phyloP scores from a whole-genome alignment of 2,113 vertebrate species.

The Festucalex cinctus region DNA sequence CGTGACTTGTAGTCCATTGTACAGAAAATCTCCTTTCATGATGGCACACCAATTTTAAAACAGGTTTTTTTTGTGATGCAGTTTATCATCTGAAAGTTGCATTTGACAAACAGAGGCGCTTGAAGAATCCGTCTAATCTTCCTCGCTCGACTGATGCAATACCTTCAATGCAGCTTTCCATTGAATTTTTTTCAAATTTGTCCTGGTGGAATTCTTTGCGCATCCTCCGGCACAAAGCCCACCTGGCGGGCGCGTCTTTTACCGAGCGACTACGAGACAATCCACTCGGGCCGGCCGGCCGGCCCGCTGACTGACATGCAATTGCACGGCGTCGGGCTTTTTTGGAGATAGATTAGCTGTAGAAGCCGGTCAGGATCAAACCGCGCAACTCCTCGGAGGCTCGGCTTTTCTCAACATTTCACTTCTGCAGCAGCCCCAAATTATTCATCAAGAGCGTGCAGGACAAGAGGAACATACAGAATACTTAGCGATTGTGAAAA shows the following conservation, averaged over 20 bases:
- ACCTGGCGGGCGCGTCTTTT: constrained; percentile 27
- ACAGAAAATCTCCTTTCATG: not conserved
- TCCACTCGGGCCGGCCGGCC: constrained; percentile 12
- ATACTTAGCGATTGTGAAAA: constrained; percentile 28
- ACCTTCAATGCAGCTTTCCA: not conserved
- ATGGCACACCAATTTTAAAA: not conserved
- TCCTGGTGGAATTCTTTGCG: not conserved
- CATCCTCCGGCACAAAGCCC: constrained; percentile 13
- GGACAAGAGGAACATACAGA: constrained; percentile 26
- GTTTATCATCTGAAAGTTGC: not conserved
- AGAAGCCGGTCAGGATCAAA: constrained; percentile 40
- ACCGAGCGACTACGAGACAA: constrained; percentile 9
- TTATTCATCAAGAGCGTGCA: constrained; percentile 39
- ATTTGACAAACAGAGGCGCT: not conserved
- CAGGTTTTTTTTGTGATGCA: not conserved
- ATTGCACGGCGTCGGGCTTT: constrained; percentile 21
- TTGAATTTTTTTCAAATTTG: not conserved
- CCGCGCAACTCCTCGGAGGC: constrained; percentile 11
- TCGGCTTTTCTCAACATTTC: not conserved
- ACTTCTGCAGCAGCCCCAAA: constrained; percentile 15
- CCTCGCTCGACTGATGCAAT: not conserved
- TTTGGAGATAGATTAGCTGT: constrained; percentile 19
- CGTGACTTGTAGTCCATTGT: too few relatives aligned
- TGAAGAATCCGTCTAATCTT: not conserved
- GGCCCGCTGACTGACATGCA: constrained; percentile 41